Evolutionary conservation across 2,888 invertebrate species (phyloP).

Genomic region (Patella ulyssiponensis): DNA sequence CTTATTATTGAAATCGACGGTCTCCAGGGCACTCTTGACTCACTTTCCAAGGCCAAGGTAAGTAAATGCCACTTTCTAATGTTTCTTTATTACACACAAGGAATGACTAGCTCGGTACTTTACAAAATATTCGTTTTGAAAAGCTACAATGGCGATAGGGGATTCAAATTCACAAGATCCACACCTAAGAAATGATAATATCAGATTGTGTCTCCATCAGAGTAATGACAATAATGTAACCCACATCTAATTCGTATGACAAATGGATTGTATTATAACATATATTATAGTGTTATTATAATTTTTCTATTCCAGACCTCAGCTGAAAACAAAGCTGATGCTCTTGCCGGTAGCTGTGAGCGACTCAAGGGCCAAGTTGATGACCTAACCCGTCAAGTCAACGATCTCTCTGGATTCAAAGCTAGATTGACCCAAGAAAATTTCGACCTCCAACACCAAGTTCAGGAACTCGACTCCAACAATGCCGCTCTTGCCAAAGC

Average conservation of each 20-base stretch:
- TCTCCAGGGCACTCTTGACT: slow-evolving; percentile 94
- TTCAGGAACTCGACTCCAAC: slow-evolving; percentile 93
- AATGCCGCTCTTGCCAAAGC: slow-evolving; percentile 98
- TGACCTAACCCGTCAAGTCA: slow-evolving; percentile 91
- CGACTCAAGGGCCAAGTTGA: slow-evolving; percentile 77
- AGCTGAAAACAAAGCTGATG: slow-evolving; percentile 81
- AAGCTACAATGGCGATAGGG: no score
- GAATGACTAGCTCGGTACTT: no score
- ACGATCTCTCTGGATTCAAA: slow-evolving; percentile 76
- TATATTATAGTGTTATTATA: not conserved
- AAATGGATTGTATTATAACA: not conserved
- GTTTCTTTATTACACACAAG: not conserved
- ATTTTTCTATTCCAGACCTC: slow-evolving; percentile 66
- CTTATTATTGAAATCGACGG: slow-evolving; percentile 99
- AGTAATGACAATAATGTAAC: no score
- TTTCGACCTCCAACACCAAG: slow-evolving; percentile 77
- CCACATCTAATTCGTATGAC: no score
- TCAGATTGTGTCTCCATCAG: no score
- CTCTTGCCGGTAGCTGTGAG: slow-evolving; percentile 79
- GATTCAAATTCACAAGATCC: no score
- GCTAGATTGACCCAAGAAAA: slow-evolving; percentile 89
- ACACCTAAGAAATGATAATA: no score
- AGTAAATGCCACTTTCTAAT: slow-evolving; percentile 26
- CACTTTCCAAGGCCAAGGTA: slow-evolving; percentile 91
- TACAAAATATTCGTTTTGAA: not conserved